A percentile compares a stretch with the other conserved stretches of the same genome.
Evolutionary conservation across 2,797 vertebrate genomes (phyloP).

Genomic region (Phataginus tricuspis): DNA sequence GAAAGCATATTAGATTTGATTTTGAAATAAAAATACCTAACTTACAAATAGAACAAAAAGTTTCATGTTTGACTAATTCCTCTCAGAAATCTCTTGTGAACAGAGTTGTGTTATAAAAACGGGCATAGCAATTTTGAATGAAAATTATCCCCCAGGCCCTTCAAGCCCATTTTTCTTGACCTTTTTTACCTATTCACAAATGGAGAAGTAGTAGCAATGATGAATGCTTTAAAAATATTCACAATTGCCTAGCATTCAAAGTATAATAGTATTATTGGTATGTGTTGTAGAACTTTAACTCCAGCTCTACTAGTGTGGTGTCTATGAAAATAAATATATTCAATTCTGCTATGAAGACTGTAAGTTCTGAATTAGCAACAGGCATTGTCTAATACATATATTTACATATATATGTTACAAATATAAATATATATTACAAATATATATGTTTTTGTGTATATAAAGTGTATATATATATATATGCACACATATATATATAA

Average conservation of each 20-base stretch:
- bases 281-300: not conserved
- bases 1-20: constrained; percentile 54
- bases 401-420: not conserved
- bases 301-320: not conserved
- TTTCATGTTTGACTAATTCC: constrained; percentile 44
- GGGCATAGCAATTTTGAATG: not conserved
- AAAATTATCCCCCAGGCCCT: not conserved
- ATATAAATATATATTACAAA: not conserved
- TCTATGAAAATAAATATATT: not conserved
- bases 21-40: constrained; percentile 60
- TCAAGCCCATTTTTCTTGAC: not conserved
- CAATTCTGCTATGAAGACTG: not conserved
- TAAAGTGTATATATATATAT: not conserved
- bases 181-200: constrained; percentile 13
- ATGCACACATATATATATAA: not conserved
- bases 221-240: constrained; percentile 14
- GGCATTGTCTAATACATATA: not conserved
- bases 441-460: not conserved
- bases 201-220: not conserved
- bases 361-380: not conserved
- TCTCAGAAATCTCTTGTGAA: constrained; percentile 18
- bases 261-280: not conserved
- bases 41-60: constrained; percentile 43
- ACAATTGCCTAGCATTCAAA: constrained; percentile 11
- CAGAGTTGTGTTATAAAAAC: not conserved